A percentile compares a stretch with the other conserved stretches of the same genome.
Conservation (phyloP, 2,113 vertebrate genomes). For the Mixornis gularis region DNA sequence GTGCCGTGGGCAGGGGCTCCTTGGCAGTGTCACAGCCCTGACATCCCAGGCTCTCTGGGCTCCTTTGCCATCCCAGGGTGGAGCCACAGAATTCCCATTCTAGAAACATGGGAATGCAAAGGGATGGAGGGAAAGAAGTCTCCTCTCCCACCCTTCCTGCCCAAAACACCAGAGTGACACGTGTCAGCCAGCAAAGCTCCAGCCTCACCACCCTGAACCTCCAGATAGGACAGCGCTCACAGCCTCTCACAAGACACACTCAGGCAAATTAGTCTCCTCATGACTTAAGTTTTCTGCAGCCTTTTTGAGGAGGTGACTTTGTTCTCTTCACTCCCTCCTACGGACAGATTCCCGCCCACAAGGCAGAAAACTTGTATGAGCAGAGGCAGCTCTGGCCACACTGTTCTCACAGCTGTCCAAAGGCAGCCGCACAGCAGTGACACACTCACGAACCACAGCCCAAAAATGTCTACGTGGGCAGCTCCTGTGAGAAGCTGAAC, state of each 20-base stretch:
- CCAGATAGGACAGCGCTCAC: neutral
- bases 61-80: neutral
- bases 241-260: neutral
- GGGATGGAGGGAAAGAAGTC: neutral
- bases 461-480: neutral
- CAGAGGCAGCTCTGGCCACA: neutral
- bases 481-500: neutral
- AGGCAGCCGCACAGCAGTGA: neutral
- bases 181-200: neutral
- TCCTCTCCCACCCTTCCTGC: neutral
- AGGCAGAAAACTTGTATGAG: neutral
- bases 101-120: neutral
- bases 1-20: neutral
- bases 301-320: neutral
- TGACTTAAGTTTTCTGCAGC: neutral
- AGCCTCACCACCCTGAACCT: neutral
- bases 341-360: neutral
- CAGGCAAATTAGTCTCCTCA: neutral
- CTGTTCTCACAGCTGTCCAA: neutral
- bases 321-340: neutral
- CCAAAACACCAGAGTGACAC: rapidly evolving
- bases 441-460: neutral
- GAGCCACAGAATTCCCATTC: neutral
- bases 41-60: neutral
- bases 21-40: rapidly evolving